Base-by-base conservation (phyloP, 2,888 invertebrate species). In the Lacanobia oleracea region DNA sequence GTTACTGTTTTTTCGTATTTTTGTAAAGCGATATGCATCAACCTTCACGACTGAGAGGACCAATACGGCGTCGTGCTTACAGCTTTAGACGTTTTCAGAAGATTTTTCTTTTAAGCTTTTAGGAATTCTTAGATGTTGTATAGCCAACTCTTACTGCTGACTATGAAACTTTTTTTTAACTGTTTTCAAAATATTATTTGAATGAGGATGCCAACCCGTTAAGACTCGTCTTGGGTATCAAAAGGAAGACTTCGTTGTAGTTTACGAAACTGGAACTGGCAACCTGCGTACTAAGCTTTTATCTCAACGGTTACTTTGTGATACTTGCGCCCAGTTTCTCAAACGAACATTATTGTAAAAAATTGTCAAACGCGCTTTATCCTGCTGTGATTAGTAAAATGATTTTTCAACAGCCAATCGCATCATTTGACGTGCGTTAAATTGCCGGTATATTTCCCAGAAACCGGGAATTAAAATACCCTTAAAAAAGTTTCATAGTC, bases 1-100 rank as follows among this genome's bases (percentile, higher is more conserved):
- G 77, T 77, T 71, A 51, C 6, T 61, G 53, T 68, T 65, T 77
- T 27, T 77, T 61, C 73, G 54, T 66, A 63, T 45, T 81, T 80
- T 57, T 61, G 56, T 67, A 23, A 57, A 61, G 51, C 59, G 43
- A 57, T 66, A 40, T 54, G 5, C 51, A 23, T 66, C 65, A 77
- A 79, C 59, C 45, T 66, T 51, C 67, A 77, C 72, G 78, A 63
- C 67, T 23, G 37, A 10, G 54, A 62, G 45, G 43, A 57, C 72
- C 60, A 45, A 23, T 62, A 65, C 67, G 66, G 51, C 59, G 62
- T 79, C 65, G 67, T 79, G 67, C 57, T 71, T 51, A 45, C 27
- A 60, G 82, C 78, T 68, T 77, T 72, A 43, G 14, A 50, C 60
- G 77, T 79, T 77, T 61, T 53, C 48, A 61, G 21, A 56, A 51